A percentile compares a stretch with the other conserved stretches of the same genome.
Conservation (phyloP, 2,888 invertebrate genomes). For the Copidosoma aretas region DNA sequence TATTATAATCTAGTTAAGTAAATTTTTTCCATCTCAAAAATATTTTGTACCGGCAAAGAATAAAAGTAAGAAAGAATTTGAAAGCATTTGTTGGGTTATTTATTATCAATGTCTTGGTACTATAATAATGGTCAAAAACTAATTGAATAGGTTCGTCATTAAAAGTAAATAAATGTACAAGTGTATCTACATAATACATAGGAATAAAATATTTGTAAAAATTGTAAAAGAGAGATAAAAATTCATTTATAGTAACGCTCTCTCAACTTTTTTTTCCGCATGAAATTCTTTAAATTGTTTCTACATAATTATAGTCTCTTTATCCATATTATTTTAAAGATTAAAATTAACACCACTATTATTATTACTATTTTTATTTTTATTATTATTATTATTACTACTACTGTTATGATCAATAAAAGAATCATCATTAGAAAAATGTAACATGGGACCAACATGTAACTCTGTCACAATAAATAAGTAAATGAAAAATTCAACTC, state of each 20-base stretch:
- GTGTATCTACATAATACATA: constrained; percentile 41
- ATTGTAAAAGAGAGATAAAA: constrained; percentile 32
- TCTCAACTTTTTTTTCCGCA: too few relatives aligned
- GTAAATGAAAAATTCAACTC: too few relatives aligned
- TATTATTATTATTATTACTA: background rate
- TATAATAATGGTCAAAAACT: background rate
- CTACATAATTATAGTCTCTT: background rate
- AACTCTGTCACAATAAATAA: too few relatives aligned
- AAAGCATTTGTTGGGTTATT: background rate
- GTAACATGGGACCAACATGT: too few relatives aligned
- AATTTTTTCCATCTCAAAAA: background rate
- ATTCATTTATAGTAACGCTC: background rate
- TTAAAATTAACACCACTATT: background rate
- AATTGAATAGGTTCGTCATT: constrained; percentile 32
- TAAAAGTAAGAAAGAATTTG: background rate
- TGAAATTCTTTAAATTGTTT: constrained; percentile 7
- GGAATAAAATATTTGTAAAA: constrained; percentile 47
- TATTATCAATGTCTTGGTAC: background rate
- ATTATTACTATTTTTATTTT: background rate
- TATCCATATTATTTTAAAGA: background rate
- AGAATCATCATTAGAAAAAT: too few relatives aligned
- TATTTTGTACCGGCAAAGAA: background rate
- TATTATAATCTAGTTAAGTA: constrained; percentile 3
- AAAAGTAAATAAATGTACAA: constrained; percentile 31
- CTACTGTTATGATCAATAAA: background rate